These are phyloP conservation scores for Drosophila quasianomalipes DNA, from an alignment of 2,888 invertebrate species.

Conservation along the genomic window DNA sequence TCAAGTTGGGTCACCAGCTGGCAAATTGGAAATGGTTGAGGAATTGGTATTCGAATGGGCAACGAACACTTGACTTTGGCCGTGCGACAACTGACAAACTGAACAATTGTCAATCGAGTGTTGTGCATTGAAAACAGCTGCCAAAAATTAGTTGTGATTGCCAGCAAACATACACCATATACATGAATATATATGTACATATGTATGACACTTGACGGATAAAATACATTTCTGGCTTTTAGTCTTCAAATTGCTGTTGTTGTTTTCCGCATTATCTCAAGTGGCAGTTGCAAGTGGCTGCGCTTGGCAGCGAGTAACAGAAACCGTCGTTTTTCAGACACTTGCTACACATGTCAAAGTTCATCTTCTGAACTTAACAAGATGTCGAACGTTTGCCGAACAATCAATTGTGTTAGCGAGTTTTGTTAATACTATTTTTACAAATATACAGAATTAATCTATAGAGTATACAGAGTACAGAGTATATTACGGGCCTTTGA, in stretches of 20 bases:
- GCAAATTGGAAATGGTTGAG: constrained; percentile 22
- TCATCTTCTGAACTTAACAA: constrained; percentile 1
- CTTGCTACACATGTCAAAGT: constrained; percentile 6
- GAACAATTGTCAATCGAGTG: constrained; percentile 34
- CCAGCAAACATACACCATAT: not conserved
- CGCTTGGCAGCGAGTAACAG: constrained; percentile 1
- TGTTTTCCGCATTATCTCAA: constrained; percentile 22
- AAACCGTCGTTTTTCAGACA: constrained; percentile 5
- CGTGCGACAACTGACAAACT: constrained; percentile 36
- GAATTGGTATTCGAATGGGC: constrained; percentile 25
- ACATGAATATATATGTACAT: constrained; percentile 1
- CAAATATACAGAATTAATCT: not conserved
- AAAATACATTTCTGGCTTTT: not conserved
- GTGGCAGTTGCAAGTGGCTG: constrained; percentile 27
- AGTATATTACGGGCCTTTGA: not conserved
- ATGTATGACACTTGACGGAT: constrained; percentile 16
- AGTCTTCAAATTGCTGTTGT: not conserved
- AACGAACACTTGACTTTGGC: constrained; percentile 35
- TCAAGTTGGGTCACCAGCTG: constrained; percentile 46
- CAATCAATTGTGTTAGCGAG: not conserved
- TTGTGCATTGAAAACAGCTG: constrained; percentile 36
- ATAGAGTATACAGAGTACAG: not conserved
- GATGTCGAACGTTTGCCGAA: not conserved
- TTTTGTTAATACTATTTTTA: not conserved
- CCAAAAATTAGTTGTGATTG: constrained; percentile 43